Evolutionary conservation across 2,888 invertebrate genomes (phyloP).

Genomic region (Cryptosula pallasiana): DNA sequence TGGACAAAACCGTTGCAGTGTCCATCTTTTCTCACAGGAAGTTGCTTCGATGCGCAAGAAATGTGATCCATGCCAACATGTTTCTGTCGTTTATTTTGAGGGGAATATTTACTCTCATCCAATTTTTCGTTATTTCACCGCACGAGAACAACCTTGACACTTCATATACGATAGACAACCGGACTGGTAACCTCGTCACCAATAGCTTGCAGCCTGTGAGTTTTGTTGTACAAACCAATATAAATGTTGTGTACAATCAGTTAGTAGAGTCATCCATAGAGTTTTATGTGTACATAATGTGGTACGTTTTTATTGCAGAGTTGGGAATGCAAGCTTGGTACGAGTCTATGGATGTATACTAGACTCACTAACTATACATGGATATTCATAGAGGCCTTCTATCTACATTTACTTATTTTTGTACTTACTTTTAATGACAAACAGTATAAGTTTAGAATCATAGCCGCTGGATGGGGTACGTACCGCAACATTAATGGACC

Average conservation of each 20-base stretch:
- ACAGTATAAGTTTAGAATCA: slow-evolving; percentile 61
- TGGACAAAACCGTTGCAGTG: neutral
- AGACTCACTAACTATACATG: slow-evolving; percentile 65
- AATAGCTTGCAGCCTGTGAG: neutral
- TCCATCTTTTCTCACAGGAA: slow-evolving; percentile 15
- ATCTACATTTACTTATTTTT: slow-evolving; percentile 66
- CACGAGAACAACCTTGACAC: neutral
- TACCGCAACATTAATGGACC: too few relatives aligned
- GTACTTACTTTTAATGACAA: slow-evolving; percentile 62
- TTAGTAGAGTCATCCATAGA: too few relatives aligned
- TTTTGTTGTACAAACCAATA: neutral
- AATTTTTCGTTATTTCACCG: neutral
- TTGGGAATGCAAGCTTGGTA: slow-evolving; percentile 64
- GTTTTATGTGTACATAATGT: neutral
- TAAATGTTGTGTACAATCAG: too few relatives aligned
- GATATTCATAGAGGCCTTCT: slow-evolving; percentile 68
- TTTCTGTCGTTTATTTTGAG: slow-evolving; percentile 25
- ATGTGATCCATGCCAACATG: slow-evolving; percentile 26
- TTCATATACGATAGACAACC: too few relatives aligned
- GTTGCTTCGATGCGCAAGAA: slow-evolving; percentile 25
- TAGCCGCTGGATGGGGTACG: slow-evolving; percentile 66
- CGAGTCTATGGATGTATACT: slow-evolving; percentile 63
- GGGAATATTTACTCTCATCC: slow-evolving; percentile 16
- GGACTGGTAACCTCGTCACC: too few relatives aligned
- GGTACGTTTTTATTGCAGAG: slow-evolving; percentile 50